phyloP scores from a whole-genome alignment of 1,140 invertebrate genomes.

The Harpegnathos saltator region DNA sequence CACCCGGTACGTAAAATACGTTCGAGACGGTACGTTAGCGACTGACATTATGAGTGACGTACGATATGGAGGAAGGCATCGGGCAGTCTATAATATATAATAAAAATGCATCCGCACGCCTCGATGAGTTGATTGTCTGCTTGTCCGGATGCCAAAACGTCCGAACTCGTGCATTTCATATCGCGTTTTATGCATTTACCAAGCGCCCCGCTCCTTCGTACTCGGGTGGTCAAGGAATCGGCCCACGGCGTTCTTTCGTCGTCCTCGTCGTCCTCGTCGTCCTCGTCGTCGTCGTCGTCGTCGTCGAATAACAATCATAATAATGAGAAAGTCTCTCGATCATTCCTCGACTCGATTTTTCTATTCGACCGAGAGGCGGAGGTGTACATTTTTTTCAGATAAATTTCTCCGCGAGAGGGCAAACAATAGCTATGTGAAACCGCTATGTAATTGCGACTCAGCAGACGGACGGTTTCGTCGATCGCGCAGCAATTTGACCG shows the following conservation, averaged over 20 bases:
- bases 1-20: conserved; percentile 85
- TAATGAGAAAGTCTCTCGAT: conserved; percentile 58
- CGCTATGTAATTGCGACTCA: conserved; percentile 1
- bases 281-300: conserved; percentile 44
- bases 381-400: neutral
- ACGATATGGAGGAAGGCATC: conserved; percentile 84
- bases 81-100: conserved; percentile 86
- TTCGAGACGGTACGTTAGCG: conserved; percentile 86
- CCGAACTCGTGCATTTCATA: conserved; percentile 86
- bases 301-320: conserved; percentile 64
- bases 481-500: neutral
- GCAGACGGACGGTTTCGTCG: neutral
- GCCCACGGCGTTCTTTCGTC: conserved; percentile 76
- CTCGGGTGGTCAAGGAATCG: conserved; percentile 81
- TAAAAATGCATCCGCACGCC: conserved; percentile 86
- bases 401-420: neutral
- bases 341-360: conserved; percentile 46
- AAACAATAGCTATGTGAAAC: too few species aligned
- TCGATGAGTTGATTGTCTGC: conserved; percentile 87
- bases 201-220: conserved; percentile 76
- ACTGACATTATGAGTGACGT: conserved; percentile 86
- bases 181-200: conserved; percentile 83
- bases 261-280: too few species aligned
- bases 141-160: conserved; percentile 86
- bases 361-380: neutral